A percentile compares a stretch with the other conserved stretches of the same genome.
phyloP scores from a whole-genome alignment of 2,888 invertebrate species.

The Polydrusus pterygomalis region DNA sequence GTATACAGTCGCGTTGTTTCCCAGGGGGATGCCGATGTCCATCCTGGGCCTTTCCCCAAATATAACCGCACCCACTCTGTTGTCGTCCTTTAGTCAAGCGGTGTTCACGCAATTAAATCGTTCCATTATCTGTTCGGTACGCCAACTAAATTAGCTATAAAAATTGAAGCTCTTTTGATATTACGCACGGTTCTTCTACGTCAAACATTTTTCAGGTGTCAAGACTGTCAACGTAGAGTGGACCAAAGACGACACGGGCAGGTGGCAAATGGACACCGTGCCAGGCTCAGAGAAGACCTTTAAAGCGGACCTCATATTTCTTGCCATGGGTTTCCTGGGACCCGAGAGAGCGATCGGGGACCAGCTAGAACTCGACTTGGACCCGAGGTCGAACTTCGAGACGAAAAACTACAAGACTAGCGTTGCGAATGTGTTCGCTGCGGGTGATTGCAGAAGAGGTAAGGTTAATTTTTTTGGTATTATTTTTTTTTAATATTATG shows the following conservation, averaged over 20 bases:
- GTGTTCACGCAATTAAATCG: too few species aligned
- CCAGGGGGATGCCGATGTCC: too few species aligned
- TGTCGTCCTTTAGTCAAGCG: too few species aligned
- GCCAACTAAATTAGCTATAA: too few species aligned
- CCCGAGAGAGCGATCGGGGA: constrained; percentile 93
- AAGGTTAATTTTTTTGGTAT: too few species aligned
- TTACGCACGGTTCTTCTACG: too few species aligned
- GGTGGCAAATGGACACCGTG: constrained; percentile 95
- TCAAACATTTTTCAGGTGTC: constrained; percentile 68
- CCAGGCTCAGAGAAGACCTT: constrained; percentile 86
- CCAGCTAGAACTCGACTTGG: constrained; percentile 86
- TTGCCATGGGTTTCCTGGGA: constrained; percentile 99
- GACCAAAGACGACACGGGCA: constrained; percentile 92
- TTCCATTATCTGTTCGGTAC: too few species aligned
- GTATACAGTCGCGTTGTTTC: too few species aligned
- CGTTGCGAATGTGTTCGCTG: constrained; percentile 93
- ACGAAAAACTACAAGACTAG: constrained; percentile 93
- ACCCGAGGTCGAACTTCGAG: constrained; percentile 94
- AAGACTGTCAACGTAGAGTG: constrained; percentile 93
- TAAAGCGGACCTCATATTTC: constrained; percentile 91
- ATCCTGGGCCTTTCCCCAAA: too few species aligned
- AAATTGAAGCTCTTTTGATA: too few species aligned
- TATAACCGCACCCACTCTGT: too few species aligned
- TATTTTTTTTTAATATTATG: too few species aligned
- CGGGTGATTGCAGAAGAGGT: constrained; percentile 97